These are phyloP conservation scores for Acanthiza pusilla DNA, from an alignment of 2,797 vertebrate genomes.

Conservation along the genomic window DNA sequence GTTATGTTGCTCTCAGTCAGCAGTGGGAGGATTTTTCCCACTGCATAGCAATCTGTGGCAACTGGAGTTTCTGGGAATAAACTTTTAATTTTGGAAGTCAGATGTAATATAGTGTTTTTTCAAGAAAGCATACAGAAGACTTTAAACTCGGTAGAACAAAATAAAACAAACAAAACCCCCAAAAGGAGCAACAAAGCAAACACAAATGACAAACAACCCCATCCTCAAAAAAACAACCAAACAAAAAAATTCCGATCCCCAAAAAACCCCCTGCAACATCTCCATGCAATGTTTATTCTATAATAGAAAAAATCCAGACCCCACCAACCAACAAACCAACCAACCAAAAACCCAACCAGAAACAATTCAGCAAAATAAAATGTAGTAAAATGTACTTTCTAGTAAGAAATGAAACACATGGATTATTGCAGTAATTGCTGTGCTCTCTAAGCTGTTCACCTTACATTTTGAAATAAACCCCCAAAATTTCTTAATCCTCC, in stretches of 20 bases:
- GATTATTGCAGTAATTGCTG: neutral
- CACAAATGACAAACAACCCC: neutral
- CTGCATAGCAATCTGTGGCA: neutral
- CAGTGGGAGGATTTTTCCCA: neutral
- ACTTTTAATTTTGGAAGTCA: neutral
- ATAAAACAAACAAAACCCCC: neutral
- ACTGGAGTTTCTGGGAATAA: neutral
- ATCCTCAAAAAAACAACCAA: neutral
- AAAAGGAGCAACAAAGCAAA: neutral
- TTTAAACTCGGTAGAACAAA: neutral
- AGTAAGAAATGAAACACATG: neutral
- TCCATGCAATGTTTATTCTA: neutral
- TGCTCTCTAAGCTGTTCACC: neutral
- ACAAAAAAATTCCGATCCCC: accelerated
- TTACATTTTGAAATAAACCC: accelerated
- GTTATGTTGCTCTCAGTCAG: neutral
- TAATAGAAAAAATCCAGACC: neutral
- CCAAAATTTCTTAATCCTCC: neutral
- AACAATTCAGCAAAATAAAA: neutral
- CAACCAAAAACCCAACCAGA: neutral
- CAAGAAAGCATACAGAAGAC: neutral
- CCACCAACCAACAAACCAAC: neutral
- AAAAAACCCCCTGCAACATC: no score
- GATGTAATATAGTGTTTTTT: neutral
- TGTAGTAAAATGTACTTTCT: neutral